Conservation (phyloP, 2,797 vertebrate species). For the Enteromius trimaculatus region DNA sequence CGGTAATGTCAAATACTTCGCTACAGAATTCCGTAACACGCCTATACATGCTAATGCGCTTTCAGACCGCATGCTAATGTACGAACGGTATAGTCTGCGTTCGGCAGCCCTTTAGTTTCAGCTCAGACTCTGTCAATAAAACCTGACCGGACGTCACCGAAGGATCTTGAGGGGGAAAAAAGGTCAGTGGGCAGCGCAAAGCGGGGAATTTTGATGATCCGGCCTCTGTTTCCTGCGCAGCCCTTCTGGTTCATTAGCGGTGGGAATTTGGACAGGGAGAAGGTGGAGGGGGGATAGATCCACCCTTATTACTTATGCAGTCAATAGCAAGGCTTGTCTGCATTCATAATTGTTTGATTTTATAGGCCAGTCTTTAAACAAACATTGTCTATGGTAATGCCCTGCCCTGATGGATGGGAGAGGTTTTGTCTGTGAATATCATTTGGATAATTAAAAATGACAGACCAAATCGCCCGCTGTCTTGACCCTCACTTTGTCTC, state of each 20-base stretch:
- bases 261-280: conserved; percentile 80
- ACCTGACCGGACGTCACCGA: conserved; percentile 83
- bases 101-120: conserved; percentile 70
- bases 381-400: conserved; percentile 97
- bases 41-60: conserved; percentile 57
- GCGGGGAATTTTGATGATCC: conserved; percentile 87
- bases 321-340: conserved; percentile 92
- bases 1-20: conserved; percentile 5
- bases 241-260: conserved; percentile 89
- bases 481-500: conserved; percentile 93
- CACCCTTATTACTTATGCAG: conserved; percentile 93
- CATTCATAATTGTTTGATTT: conserved; percentile 99
- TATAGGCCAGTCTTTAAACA: conserved; percentile 96
- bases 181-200: conserved; percentile 84
- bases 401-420: conserved; percentile 92
- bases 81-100: conserved; percentile 43
- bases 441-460: conserved; percentile 99
- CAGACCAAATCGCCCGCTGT: conserved; percentile 94
- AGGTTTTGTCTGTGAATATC: conserved; percentile 97
- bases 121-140: conserved; percentile 79
- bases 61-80: conserved; percentile 58
- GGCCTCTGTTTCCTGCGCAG: conserved; percentile 86
- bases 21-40: conserved; percentile 26
- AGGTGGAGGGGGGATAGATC: conserved; percentile 61
- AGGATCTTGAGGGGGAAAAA: conserved; percentile 74